Base-by-base conservation (phyloP, 2,113 vertebrate genomes). In the Amblyopsis rosae region DNA sequence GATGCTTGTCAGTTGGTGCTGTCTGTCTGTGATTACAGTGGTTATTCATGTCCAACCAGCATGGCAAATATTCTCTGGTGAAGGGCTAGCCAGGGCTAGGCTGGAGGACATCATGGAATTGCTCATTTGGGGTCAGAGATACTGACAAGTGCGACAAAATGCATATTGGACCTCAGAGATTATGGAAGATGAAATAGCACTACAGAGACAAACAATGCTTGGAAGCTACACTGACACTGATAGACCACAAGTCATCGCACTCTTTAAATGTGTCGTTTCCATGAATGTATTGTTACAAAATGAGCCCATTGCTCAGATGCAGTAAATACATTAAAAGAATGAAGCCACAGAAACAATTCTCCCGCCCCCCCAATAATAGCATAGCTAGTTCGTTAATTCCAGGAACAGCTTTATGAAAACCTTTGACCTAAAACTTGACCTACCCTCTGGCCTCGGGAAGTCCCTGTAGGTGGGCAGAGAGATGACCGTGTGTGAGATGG, bases 401-500 rank as follows among this genome's bases (percentile, higher is more conserved):
- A 51, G 49, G 49, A 15, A 15, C 49, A 10, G 13, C 3, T 9
- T 9, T 51, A 4, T 51, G 11, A 26, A 26, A 26, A 26, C 26
- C 11, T 51, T 51, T 51, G 3, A 51, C 13, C 13, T 51, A 33
- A 26, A 33, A 26, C 0, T 32, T 26, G 10, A 75, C 89, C 82
- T 91, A 99, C 98, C 98, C 91, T 98, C 96, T 15, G 96, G 94
- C 63, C 67, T 93, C 59, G 68, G 89, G 86, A 98, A 96, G 67
- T 99, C 96, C 49, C 96, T 94, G 92, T 95, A 96, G 1, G 96
- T 99, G 68, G 98, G 95, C 80, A 99, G 89, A 0, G 98, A 97
- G 87, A 98, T 93, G 75, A 96, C 95, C 0, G 96, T 98, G 89
- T 99, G 93, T 66, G 98, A 98, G 76, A 96, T 70, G 0, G 97